Percentiles rank a stretch among this genome's conserved stretches.
These are phyloP conservation scores for Pantherophis vulpinus DNA, from an alignment of 2,797 vertebrate species.

Conservation along the genomic window DNA sequence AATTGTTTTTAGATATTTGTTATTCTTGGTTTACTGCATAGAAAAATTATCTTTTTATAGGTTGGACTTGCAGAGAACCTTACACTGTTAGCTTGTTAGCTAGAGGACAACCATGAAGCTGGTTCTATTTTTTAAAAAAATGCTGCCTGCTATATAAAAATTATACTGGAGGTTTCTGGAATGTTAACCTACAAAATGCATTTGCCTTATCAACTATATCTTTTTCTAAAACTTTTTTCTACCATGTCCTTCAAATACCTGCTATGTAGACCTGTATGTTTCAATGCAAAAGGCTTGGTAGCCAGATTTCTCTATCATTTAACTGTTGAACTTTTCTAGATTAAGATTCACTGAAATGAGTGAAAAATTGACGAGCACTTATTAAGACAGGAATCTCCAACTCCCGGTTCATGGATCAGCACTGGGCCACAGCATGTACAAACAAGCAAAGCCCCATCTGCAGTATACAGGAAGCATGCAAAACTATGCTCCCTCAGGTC, in stretches of 20 bases:
- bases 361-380: slow-evolving; percentile 50
- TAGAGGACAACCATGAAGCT: background rate
- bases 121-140: background rate
- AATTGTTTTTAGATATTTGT: background rate
- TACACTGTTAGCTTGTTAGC: background rate
- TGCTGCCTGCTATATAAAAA: background rate
- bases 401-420: no score
- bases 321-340: background rate
- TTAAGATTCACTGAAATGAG: background rate
- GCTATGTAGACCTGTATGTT: background rate
- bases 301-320: background rate
- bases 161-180: background rate
- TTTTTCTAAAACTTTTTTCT: background rate
- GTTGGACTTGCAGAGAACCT: background rate
- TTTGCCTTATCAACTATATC: background rate
- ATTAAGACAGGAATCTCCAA: slow-evolving; percentile 62
- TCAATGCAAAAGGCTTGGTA: no score
- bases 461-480: no score
- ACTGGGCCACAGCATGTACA: no score
- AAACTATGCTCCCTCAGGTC: no score
- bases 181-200: background rate
- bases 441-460: no score
- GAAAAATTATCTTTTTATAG: background rate
- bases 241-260: background rate
- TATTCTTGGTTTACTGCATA: background rate